phyloP scores from a whole-genome alignment of 2,113 vertebrate species.

The Crotalus viridis region DNA sequence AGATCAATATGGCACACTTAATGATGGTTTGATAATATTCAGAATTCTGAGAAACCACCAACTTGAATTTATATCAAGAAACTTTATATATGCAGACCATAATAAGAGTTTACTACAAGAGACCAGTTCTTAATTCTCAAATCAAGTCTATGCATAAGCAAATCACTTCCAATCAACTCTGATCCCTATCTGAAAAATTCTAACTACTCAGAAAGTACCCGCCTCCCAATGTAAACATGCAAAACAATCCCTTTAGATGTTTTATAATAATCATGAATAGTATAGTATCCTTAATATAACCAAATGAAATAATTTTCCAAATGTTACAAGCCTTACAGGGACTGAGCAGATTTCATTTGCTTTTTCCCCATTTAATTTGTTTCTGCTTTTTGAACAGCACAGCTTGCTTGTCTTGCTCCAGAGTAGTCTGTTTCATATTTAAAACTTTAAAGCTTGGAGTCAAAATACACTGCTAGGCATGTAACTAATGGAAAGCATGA shows the following conservation, averaged over 20 bases:
- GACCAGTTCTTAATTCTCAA: not conserved
- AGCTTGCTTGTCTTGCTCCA: constrained; percentile 9
- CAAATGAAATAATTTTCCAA: not conserved
- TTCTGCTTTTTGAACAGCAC: not conserved
- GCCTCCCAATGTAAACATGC: not conserved
- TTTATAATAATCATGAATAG: not conserved
- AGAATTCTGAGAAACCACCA: not conserved
- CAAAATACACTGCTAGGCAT: constrained; percentile 31
- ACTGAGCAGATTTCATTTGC: not conserved
- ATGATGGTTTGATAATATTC: not conserved
- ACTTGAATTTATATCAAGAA: not conserved
- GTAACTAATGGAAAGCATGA: constrained; percentile 21
- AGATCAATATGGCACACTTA: not conserved
- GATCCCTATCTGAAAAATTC: not conserved
- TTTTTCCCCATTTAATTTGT: not conserved
- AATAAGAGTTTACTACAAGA: not conserved
- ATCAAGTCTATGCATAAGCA: not conserved
- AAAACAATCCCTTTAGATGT: not conserved
- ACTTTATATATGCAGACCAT: not conserved
- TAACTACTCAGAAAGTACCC: not conserved
- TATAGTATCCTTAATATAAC: not conserved
- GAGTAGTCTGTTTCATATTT: not conserved
- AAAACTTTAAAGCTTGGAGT: constrained; percentile 30
- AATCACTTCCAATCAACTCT: not conserved
- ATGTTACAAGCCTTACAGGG: not conserved